phyloP scores from a whole-genome alignment of 2,888 invertebrate species.

The Electrophaes corylata region DNA sequence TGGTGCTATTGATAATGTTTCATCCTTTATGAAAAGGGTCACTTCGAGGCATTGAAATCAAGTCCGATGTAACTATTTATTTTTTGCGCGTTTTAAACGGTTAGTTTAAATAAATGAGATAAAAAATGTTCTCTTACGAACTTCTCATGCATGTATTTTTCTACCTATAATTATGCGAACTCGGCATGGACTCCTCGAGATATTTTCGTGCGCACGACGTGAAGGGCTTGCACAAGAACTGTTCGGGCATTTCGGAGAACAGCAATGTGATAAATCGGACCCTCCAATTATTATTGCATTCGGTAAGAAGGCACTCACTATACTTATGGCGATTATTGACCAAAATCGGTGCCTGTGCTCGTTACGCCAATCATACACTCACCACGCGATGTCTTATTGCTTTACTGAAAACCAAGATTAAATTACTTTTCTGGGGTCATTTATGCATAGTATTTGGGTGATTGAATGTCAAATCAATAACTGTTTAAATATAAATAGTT shows the following conservation, averaged over 20 bases:
- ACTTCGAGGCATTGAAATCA: constrained; percentile 57
- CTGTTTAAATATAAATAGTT: not conserved
- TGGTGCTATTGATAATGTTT: constrained; percentile 61
- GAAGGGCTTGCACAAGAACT: constrained; percentile 80
- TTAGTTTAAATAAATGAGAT: constrained; percentile 63
- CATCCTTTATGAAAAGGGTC: constrained; percentile 64
- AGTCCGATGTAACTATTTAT: constrained; percentile 59
- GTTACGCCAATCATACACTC: constrained; percentile 74
- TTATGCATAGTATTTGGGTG: not conserved
- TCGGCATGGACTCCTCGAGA: constrained; percentile 74
- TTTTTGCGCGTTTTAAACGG: constrained; percentile 72
- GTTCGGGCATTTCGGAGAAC: constrained; percentile 80
- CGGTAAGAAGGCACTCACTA: constrained; percentile 77
- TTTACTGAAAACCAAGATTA: constrained; percentile 12
- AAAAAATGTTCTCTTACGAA: constrained; percentile 59
- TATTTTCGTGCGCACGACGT: constrained; percentile 81
- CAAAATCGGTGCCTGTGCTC: constrained; percentile 78
- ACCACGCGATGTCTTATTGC: constrained; percentile 22
- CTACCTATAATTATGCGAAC: constrained; percentile 78
- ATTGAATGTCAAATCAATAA: not conserved
- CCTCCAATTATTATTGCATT: constrained; percentile 83
- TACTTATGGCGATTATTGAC: constrained; percentile 80
- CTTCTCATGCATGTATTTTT: constrained; percentile 79
- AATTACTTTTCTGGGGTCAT: constrained; percentile 4
- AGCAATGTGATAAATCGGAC: constrained; percentile 81